A percentile compares a stretch with the other conserved stretches of the same genome.
Conservation (phyloP, 2,113 vertebrate genomes). For the Cariama cristata region DNA sequence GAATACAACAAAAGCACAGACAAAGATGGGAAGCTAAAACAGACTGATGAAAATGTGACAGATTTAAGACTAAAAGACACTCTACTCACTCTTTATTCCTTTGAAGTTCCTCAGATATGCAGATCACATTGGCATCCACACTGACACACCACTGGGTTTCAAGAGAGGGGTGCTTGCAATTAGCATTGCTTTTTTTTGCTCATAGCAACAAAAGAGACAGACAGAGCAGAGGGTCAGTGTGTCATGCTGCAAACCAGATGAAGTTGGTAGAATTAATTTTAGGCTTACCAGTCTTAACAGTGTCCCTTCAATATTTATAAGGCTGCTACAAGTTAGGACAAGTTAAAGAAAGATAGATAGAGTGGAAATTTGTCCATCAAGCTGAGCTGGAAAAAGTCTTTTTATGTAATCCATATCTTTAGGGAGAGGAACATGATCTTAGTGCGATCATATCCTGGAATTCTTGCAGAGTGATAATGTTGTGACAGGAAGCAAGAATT, state of each 20-base stretch:
- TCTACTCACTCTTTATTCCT: not conserved
- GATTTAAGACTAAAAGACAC: not conserved
- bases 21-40: not conserved
- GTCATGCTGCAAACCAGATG: not conserved
- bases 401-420: not conserved
- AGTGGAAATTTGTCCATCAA: not conserved
- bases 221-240: not conserved
- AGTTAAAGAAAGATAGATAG: not conserved
- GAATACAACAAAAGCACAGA: not conserved
- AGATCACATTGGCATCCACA: not conserved
- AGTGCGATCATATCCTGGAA: not conserved
- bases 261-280: conserved; percentile 26
- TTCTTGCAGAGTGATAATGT: not conserved
- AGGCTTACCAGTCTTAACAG: not conserved
- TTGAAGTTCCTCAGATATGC: not conserved
- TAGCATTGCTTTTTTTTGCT: not conserved
- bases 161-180: not conserved
- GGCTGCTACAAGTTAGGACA: not conserved
- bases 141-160: not conserved
- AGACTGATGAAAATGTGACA: not conserved
- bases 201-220: not conserved
- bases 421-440: not conserved
- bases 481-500: conserved; percentile 39
- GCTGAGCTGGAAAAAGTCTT: not conserved
- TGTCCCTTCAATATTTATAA: conserved; percentile 50